Evolutionary conservation across 2,113 vertebrate genomes (phyloP).

Genomic region (Colaptes auratus): DNA sequence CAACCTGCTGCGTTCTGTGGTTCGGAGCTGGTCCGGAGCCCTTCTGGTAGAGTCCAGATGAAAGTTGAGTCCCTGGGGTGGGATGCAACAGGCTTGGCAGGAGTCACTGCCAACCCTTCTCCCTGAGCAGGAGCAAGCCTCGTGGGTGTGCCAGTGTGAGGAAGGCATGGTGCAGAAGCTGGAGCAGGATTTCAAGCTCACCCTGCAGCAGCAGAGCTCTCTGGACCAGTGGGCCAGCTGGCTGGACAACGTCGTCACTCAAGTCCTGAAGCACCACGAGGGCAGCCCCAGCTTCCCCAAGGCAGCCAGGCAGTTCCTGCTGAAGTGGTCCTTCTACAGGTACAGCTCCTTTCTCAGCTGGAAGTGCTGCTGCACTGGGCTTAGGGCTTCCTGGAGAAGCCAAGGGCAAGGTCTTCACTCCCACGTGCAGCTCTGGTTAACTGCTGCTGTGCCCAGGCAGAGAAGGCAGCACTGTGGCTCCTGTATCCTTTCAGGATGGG

Average conservation of each 20-base stretch:
- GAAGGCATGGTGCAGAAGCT: slow-evolving; percentile 93
- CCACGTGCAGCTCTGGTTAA: background rate
- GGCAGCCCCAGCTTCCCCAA: slow-evolving; percentile 93
- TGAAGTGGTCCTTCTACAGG: slow-evolving; percentile 99
- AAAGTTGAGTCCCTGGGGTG: background rate
- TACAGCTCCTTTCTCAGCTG: slow-evolving; percentile 14
- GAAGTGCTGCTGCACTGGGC: background rate
- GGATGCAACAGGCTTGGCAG: background rate
- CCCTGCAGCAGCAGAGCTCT: slow-evolving; percentile 97
- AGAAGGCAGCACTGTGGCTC: background rate
- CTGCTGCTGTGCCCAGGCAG: background rate
- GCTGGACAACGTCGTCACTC: slow-evolving; percentile 95
- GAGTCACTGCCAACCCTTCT: background rate
- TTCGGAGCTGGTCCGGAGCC: background rate
- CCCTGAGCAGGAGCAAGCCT: slow-evolving; percentile 90
- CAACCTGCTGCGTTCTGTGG: no score
- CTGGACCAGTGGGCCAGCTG: slow-evolving; percentile 97
- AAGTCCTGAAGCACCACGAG: slow-evolving; percentile 91
- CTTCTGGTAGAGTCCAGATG: background rate
- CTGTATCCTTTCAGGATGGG: background rate
- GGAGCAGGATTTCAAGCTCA: slow-evolving; percentile 98
- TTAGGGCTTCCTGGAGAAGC: background rate
- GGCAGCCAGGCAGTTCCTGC: slow-evolving; percentile 94
- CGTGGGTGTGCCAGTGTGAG: slow-evolving; percentile 98
- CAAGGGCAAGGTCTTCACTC: background rate